These are phyloP conservation scores for Trichogramma evanescens DNA, from an alignment of 2,888 invertebrate species.

Conservation along the genomic window DNA sequence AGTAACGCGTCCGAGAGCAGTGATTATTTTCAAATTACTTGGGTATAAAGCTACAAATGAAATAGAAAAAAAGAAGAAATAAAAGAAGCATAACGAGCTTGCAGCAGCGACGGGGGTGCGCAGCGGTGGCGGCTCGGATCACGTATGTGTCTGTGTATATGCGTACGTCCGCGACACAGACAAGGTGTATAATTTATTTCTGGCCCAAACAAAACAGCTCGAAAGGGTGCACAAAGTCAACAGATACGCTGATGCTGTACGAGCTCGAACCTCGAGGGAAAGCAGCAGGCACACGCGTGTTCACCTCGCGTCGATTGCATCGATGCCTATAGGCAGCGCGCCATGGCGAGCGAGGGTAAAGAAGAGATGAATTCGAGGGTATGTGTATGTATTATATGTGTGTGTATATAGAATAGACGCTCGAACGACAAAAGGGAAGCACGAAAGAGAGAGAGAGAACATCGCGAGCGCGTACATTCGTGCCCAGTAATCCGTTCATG, in stretches of 20 bases:
- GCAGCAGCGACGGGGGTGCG: too few relatives aligned
- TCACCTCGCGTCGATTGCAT: too few relatives aligned
- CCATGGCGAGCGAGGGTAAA: neutral
- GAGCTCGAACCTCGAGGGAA: too few relatives aligned
- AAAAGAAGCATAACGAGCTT: too few relatives aligned
- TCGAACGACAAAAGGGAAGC: neutral
- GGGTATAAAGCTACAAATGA: too few relatives aligned
- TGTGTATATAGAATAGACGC: too few relatives aligned
- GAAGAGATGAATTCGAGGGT: constrained; percentile 1
- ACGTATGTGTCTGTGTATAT: neutral
- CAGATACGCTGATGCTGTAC: neutral
- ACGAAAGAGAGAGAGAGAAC: neutral
- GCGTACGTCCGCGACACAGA: neutral
- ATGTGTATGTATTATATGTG: too few relatives aligned
- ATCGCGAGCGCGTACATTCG: neutral
- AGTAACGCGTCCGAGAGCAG: too few relatives aligned
- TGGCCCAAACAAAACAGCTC: neutral
- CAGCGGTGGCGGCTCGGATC: neutral
- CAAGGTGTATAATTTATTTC: neutral
- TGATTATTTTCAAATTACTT: too few relatives aligned
- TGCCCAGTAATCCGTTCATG: neutral
- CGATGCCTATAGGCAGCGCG: neutral
- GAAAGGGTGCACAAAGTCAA: neutral
- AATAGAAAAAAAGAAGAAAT: too few relatives aligned
- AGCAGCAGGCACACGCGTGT: too few relatives aligned